Conservation (phyloP, 2,888 invertebrate genomes). For the Cryptosula pallasiana region DNA sequence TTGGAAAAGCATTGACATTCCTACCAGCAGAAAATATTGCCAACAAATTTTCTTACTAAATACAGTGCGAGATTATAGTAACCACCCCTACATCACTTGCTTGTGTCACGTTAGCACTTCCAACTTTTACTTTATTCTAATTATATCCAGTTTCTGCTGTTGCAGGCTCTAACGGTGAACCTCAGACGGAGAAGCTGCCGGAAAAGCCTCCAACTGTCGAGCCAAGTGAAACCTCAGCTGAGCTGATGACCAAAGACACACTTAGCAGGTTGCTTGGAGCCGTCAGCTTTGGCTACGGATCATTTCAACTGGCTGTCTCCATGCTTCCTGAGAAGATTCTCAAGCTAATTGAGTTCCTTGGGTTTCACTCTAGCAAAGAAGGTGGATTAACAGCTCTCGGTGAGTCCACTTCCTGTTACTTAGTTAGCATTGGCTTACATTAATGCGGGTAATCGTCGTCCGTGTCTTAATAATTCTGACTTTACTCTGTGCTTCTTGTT, state of each 20-base stretch:
- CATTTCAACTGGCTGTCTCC: slow-evolving; percentile 65
- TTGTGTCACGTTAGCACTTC: too few species aligned
- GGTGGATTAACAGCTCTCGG: slow-evolving; percentile 59
- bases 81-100: too few species aligned
- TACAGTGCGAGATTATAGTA: too few species aligned
- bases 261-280: slow-evolving; percentile 63
- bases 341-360: slow-evolving; percentile 63
- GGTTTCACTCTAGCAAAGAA: slow-evolving; percentile 63
- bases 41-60: too few species aligned
- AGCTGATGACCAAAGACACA: slow-evolving; percentile 45
- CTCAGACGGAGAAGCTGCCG: not conserved
- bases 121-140: too few species aligned
- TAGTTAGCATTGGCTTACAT: too few species aligned
- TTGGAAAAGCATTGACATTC: too few species aligned
- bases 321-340: slow-evolving; percentile 60
- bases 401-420: not conserved
- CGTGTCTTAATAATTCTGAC: too few species aligned
- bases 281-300: slow-evolving; percentile 67
- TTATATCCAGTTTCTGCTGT: too few species aligned
- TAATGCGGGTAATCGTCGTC: too few species aligned
- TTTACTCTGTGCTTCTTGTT: too few species aligned
- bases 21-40: too few species aligned
- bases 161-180: not conserved
- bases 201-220: not conserved
- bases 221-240: not conserved